A percentile compares a stretch with the other conserved stretches of the same genome.
Evolutionary conservation across 2,888 invertebrate species (phyloP).

Genomic region (Autographa pulchrina): DNA sequence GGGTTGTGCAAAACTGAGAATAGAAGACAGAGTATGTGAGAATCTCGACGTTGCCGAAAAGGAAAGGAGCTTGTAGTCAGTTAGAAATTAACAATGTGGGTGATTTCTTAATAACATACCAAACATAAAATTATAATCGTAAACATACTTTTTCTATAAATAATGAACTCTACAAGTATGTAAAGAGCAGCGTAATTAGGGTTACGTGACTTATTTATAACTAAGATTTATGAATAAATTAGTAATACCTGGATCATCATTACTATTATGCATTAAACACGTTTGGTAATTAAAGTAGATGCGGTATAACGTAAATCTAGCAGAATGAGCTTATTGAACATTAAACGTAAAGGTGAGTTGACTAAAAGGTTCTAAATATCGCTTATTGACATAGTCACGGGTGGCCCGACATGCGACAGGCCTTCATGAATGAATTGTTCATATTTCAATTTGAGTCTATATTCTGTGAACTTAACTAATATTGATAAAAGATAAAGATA

Average conservation of each 20-base stretch:
- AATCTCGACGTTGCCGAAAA: no score
- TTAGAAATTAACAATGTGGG: no score
- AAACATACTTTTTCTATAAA: no score
- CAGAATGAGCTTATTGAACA: slow-evolving; percentile 19
- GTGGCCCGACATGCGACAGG: slow-evolving; percentile 15
- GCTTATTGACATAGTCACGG: slow-evolving; percentile 5
- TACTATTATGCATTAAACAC: slow-evolving; percentile 5
- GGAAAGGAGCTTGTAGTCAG: no score
- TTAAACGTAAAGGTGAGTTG: slow-evolving; percentile 36
- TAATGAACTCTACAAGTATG: neutral
- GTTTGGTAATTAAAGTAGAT: slow-evolving; percentile 25
- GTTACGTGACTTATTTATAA: neutral
- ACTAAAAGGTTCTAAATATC: slow-evolving; percentile 20
- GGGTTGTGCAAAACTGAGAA: no score
- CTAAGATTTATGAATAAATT: slow-evolving; percentile 16
- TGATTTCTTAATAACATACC: no score
- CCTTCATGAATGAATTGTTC: neutral
- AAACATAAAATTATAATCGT: no score
- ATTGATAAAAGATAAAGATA: no score
- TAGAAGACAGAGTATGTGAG: no score
- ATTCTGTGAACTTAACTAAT: no score
- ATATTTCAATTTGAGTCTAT: neutral
- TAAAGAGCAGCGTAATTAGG: neutral
- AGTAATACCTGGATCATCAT: slow-evolving; percentile 15
- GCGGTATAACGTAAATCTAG: slow-evolving; percentile 24